Base-by-base conservation (phyloP, 2,888 invertebrate species). In the Euplagia quadripunctaria region DNA sequence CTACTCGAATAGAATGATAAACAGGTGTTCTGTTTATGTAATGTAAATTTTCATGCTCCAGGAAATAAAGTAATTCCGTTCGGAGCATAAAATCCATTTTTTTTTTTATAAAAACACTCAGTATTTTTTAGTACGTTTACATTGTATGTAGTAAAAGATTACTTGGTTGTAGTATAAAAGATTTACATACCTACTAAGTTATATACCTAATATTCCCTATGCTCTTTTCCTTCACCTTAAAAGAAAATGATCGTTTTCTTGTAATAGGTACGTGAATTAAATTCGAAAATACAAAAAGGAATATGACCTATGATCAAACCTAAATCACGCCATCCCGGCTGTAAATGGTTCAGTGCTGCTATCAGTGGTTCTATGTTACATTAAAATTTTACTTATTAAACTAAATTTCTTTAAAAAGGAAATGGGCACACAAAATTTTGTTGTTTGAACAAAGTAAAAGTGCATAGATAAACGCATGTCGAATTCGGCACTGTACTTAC, bases 401-500 rank as follows among this genome's bases (percentile, higher is more conserved):
- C 31, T 31, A 31, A 31, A 31, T 1, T 1, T 31, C 31, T 31
- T 31, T 1, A 0, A 61, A 31, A 61, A 31, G 1, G 14, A 14
- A 61, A 31, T 4, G 4, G 20, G 11, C 12, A 58, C 12, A 58
- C 11, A 12, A 1, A 17, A 7, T 51, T 67, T 55, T 46, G 17
- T 14, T 66, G 17, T 49, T 16, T 16, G 7, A 42, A 17, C 69
- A 71, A 75, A 63, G 31, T 58, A 73, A 78, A 86, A 84, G 71
- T 80, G 77, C 79, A 86, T 89, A 86, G 85, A 86, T 83, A 80
- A 78, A 66, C 72, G 64, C 55, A 51, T 63, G 73, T 83, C 74
- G 49, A 92, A 87, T 95, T 90, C 94, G 93, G 85, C 89, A 83
- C 95, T 93, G 94, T 84, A 79, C 88, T 94, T 96, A 95, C 95